A percentile compares a stretch with the other conserved stretches of the same genome.
These are phyloP conservation scores for Sebastes nivosus DNA, from an alignment of 2,797 vertebrate species.

Conservation along the genomic window DNA sequence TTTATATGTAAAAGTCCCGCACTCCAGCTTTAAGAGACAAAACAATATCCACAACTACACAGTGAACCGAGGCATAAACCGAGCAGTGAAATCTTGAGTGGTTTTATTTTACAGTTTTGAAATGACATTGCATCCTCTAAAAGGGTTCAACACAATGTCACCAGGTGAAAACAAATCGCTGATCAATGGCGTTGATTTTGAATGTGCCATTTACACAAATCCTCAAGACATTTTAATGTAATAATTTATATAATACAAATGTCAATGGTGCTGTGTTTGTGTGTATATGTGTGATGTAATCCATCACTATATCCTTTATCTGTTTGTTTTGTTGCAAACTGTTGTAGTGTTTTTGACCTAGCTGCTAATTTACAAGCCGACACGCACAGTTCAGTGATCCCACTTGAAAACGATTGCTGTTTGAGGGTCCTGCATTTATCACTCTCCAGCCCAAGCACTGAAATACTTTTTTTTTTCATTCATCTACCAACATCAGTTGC, in stretches of 20 bases:
- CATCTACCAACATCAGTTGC: constrained; percentile 13
- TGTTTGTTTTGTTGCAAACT: constrained; percentile 58
- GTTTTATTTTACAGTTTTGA: neutral
- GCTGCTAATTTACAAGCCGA: neutral
- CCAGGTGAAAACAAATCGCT: neutral
- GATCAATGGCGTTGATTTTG: neutral
- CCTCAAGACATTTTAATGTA: constrained; percentile 12
- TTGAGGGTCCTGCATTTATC: constrained; percentile 22
- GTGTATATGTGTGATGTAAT: constrained; percentile 74
- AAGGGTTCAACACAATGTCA: neutral
- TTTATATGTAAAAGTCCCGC: neutral
- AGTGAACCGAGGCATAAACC: constrained; percentile 4
- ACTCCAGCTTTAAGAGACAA: constrained; percentile 1
- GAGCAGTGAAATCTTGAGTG: neutral
- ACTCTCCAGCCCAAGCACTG: neutral
- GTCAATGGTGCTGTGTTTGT: constrained; percentile 62
- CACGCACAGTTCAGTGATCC: neutral
- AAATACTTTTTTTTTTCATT: constrained; percentile 6
- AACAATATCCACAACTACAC: neutral
- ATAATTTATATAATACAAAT: constrained; percentile 28
- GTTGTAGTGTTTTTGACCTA: neutral
- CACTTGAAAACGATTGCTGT: neutral
- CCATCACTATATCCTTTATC: constrained; percentile 68
- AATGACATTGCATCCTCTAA: neutral
- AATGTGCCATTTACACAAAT: neutral